These are phyloP conservation scores for Cephus rjabovi DNA, from an alignment of 2,888 invertebrate genomes.

Conservation along the genomic window DNA sequence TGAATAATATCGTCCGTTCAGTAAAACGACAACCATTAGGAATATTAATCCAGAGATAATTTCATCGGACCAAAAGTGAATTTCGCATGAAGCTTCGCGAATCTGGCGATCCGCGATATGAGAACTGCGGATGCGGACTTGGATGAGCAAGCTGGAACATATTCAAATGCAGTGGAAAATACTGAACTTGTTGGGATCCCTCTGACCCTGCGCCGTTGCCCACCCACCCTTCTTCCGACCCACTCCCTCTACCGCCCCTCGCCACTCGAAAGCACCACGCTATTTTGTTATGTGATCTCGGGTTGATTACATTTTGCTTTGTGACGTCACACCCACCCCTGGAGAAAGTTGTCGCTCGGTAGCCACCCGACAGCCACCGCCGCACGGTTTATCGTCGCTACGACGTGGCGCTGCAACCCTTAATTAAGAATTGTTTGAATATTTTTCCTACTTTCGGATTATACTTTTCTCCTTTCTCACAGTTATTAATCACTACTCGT, in stretches of 20 bases:
- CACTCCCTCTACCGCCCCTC: background rate
- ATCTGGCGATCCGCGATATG: background rate
- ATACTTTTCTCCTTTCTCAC: too few species aligned
- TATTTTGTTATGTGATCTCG: constrained; percentile 26
- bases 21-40: background rate
- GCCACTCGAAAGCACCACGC: constrained; percentile 20
- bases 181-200: background rate
- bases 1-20: background rate
- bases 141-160: background rate
- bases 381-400: background rate
- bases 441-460: background rate
- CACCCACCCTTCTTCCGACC: background rate
- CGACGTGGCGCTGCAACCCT: background rate
- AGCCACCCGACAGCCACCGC: background rate
- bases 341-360: background rate
- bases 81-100: background rate
- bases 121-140: background rate
- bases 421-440: background rate
- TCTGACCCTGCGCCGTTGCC: background rate
- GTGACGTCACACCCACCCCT: constrained; percentile 26
- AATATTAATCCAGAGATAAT: background rate
- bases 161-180: background rate
- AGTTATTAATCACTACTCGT: too few species aligned
- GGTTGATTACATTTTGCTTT: constrained; percentile 40
- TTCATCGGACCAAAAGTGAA: background rate